Evolutionary conservation across 2,888 invertebrate species (phyloP), one percentile per base, ranked within the genome.

Genomic region (Caenorhabditis panamensis): DNA sequence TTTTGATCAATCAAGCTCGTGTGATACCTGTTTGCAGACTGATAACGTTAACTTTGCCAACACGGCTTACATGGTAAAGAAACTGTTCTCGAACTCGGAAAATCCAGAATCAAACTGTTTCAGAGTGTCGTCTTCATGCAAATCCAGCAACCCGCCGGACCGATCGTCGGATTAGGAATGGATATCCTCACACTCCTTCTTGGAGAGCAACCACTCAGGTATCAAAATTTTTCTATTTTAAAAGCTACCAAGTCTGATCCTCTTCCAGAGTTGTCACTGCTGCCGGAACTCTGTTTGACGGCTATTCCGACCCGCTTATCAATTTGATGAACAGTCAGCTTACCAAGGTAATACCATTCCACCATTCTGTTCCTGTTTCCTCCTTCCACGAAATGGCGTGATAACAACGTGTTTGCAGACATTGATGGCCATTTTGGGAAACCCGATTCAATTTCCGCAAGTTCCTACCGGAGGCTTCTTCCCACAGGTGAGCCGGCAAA

Each of bases 381-480:
- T 4, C 51, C 2, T 18, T 31, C 1, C 24, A 22, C 36, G 26
- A 47, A 26, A 61, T 64, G 63, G 58, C 64, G 47, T 64, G 64
- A 73, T 59, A 63, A 72, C 41, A 54, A 51, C 58, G 41, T 36
- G 59, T 63, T 69, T 81, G 56, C 66, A 81, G 81, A 47, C 37
- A 22, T n/a, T 82, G 6, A 24, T 80, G 66, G 24, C 20, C 18
- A 53, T 81, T 44, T 18, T 83, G 37, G 79, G 79, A 22, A 82
- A 82, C 49, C 82, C 82, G 1, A 54, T 81, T 41, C 67, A 56
- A 53, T 22, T 84, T 3, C 83, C 84, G 20, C 66, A 73, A 59
- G 62, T 84, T 6, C 58, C 63, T 1, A 62, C 47, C 26, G 79
- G 77, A 36, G 88, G 88, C 1, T 88, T 83, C 59, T 88, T 88